Evolutionary conservation across 2,797 vertebrate species (phyloP).

Genomic region (Microctenopoma stevenorrisi): DNA sequence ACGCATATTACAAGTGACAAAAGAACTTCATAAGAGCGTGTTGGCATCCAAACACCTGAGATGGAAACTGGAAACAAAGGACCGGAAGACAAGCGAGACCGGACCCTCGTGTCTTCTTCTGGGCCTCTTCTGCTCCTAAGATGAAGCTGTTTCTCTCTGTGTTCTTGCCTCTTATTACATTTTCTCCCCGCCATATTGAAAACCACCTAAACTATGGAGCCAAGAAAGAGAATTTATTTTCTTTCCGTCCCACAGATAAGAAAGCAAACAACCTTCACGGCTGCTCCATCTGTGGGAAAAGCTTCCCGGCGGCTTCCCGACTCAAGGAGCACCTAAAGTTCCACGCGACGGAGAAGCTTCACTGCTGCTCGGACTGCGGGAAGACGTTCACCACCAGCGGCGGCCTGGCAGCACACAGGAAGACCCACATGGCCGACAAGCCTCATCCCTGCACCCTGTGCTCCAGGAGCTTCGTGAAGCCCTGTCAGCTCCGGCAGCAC

Average conservation of each 20-base stretch:
- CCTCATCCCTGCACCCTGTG: constrained; percentile 64
- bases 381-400: constrained; percentile 14
- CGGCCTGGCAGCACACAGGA: constrained; percentile 40
- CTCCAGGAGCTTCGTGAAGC: constrained; percentile 57
- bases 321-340: constrained; percentile 31
- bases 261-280: constrained; percentile 10
- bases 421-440: constrained; percentile 23
- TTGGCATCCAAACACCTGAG: too few relatives aligned
- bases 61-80: too few relatives aligned
- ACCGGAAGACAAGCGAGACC: too few relatives aligned
- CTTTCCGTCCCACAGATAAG: constrained; percentile 6
- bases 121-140: too few relatives aligned
- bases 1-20: too few relatives aligned
- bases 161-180: too few relatives aligned
- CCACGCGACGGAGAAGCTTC: constrained; percentile 12
- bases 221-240: background rate
- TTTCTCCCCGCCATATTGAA: too few relatives aligned
- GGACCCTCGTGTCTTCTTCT: too few relatives aligned
- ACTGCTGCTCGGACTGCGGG: constrained; percentile 23
- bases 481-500: constrained; percentile 62
- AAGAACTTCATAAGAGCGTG: too few relatives aligned
- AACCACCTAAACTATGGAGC: too few relatives aligned
- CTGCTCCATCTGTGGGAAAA: constrained; percentile 43
- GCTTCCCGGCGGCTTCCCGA: constrained; percentile 1
- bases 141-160: too few relatives aligned